Percentiles rank a stretch among this genome's conserved stretches.
Conservation (phyloP, 2,797 vertebrate species). For the Odontamblyopus rebecca region DNA sequence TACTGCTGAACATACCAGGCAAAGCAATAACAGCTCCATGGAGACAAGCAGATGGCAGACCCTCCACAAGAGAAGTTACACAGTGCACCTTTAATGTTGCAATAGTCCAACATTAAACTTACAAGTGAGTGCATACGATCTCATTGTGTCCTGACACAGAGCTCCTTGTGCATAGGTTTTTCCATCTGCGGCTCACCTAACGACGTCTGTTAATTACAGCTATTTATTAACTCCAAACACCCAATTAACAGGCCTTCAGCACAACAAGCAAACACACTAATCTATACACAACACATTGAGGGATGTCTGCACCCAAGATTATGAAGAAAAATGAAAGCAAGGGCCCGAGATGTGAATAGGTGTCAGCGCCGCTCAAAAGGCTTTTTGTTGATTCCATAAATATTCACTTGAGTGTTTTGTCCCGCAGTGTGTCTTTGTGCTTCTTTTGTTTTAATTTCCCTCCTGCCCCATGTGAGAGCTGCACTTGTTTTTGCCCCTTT, state of each 20-base stretch:
- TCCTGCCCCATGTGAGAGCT: conserved; percentile 24
- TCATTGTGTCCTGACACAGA: conserved; percentile 23
- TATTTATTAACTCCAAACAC: conserved; percentile 71
- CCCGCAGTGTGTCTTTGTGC: conserved; percentile 41
- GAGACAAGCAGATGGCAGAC: too few species aligned
- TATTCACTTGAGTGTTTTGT: conserved; percentile 42
- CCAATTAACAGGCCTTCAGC: conserved; percentile 68
- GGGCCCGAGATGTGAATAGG: conserved; percentile 46
- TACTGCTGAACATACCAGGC: too few species aligned
- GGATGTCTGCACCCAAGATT: conserved; percentile 51
- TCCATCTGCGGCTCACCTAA: conserved; percentile 40
- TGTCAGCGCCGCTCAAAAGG: conserved; percentile 50
- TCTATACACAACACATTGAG: conserved; percentile 68
- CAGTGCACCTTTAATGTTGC: too few species aligned
- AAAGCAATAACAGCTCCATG: too few species aligned
- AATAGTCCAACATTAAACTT: background rate
- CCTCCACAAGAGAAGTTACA: too few species aligned
- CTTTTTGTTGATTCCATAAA: conserved; percentile 47
- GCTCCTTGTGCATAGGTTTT: conserved; percentile 24
- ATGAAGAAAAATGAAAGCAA: conserved; percentile 52
- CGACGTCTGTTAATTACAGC: conserved; percentile 67
- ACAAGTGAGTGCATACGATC: conserved; percentile 30
- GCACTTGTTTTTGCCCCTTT: conserved; percentile 20
- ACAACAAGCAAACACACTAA: conserved; percentile 70
- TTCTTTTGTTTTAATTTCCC: conserved; percentile 51